Percentiles rank a stretch among this genome's conserved stretches.
Evolutionary conservation across 2,888 invertebrate species (phyloP).

Genomic region (Matsumyia berberina): DNA sequence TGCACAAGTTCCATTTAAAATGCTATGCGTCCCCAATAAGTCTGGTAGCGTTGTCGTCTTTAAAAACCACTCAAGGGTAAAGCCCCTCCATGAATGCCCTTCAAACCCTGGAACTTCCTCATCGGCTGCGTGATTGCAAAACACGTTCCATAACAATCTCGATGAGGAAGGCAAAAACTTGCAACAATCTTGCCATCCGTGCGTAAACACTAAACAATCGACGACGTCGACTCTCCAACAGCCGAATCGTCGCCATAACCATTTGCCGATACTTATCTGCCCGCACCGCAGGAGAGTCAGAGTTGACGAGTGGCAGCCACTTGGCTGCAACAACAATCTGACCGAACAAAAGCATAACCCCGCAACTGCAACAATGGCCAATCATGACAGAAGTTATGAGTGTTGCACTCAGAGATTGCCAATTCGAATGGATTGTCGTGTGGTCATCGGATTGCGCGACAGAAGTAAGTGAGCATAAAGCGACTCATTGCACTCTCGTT

Average conservation of each 20-base stretch:
- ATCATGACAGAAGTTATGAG: slow-evolving; percentile 23
- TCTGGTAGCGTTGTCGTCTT: no score
- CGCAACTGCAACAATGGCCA: slow-evolving; percentile 10
- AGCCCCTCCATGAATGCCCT: no score
- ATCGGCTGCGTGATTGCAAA: no score
- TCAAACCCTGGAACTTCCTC: no score
- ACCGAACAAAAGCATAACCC: neutral
- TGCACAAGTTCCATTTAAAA: no score
- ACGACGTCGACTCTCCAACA: neutral
- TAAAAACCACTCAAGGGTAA: no score
- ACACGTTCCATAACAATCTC: no score
- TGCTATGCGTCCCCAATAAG: no score
- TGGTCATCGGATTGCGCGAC: slow-evolving; percentile 2
- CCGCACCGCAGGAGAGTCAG: neutral
- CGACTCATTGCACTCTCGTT: neutral
- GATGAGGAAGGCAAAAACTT: slow-evolving; percentile 3
- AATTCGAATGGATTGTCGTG: slow-evolving; percentile 1
- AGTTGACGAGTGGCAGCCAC: slow-evolving; percentile 14
- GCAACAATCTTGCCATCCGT: slow-evolving; percentile 31
- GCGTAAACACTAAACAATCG: slow-evolving; percentile 37
- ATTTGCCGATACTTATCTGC: neutral
- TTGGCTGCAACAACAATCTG: neutral
- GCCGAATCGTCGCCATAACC: neutral
- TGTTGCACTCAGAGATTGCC: slow-evolving; percentile 14
- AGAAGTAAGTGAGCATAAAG: neutral